Base-by-base conservation (phyloP, 1,140 invertebrate species). In the Euborellia annulipes region DNA sequence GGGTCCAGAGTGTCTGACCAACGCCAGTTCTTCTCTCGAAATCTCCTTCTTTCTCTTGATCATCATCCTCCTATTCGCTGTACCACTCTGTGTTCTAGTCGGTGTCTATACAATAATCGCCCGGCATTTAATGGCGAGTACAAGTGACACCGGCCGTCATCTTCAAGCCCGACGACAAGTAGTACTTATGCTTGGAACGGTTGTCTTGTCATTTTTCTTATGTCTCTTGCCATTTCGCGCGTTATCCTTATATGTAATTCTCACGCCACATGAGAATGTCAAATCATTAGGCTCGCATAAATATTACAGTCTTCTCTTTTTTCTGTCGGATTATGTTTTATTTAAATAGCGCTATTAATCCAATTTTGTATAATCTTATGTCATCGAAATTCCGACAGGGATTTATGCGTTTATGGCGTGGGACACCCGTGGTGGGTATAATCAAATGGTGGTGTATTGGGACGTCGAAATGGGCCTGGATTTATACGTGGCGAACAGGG, bases 291-390 rank as follows among this genome's bases (percentile, higher is more conserved):
- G 78, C 36, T 67, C 77, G 14, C 78, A 86, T 51, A 73, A 69
- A 8, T 90, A 79, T 63, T 84, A 82, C 59, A 80, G 77, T 50
- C 63, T 91, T 3, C 59, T 90, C 92, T 1, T 87, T 83, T 56
- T 84, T 88, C 56, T 80, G 78, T 45, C 71, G 85, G 49, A 77
- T 86, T n/a, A 81, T 91, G 78, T 63, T 82, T 32, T 89, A 89
- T 58, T 65, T 88, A 42, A 88, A 91, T 58, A 86, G 82, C 1
- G 82, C 82, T 6, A 65, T 87, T 34, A 87, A 89, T 65, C 85
- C 85, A 0, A 79, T 86, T 46, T 59, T 87, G 1, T 87, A 87
- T 55, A 85, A 85, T 60, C 62, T 84, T n/a, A 84, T 84, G 79
- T 85, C 81, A 18, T 83, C 79, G 13, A 88, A 86, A 61, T 89